A percentile compares a stretch with the other conserved stretches of the same genome.
These are phyloP conservation scores for Nomada ruficornis DNA, from an alignment of 2,888 invertebrate species.

Conservation along the genomic window DNA sequence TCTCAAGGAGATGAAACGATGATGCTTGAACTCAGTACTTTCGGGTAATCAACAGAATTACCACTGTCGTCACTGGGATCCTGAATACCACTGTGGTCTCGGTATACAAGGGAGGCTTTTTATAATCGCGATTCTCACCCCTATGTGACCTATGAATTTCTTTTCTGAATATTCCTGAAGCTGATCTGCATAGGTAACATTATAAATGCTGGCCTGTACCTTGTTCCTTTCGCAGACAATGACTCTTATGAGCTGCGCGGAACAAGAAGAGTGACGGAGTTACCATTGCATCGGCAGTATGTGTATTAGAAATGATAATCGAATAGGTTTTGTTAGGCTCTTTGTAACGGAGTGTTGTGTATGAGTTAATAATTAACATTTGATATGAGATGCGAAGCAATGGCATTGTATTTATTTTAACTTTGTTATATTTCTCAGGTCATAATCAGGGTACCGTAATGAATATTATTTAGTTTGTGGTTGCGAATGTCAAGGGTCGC, in stretches of 20 bases:
- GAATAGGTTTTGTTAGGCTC: too few relatives aligned
- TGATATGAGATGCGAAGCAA: background rate
- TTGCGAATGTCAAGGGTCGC: conserved; percentile 48
- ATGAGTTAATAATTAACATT: too few relatives aligned
- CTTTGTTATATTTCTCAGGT: background rate
- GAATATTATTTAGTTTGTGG: conserved; percentile 68
- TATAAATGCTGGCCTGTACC: background rate
- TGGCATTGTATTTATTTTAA: conserved; percentile 22
- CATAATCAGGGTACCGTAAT: conserved; percentile 33
- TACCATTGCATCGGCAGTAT: too few relatives aligned
- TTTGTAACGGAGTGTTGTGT: too few relatives aligned
- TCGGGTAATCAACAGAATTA: background rate
- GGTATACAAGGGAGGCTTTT: conserved; percentile 27
- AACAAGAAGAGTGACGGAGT: background rate
- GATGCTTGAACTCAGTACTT: background rate
- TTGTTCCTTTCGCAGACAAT: background rate
- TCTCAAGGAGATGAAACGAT: too few relatives aligned
- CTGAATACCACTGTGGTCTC: conserved; percentile 13
- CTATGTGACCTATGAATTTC: background rate
- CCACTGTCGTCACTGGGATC: background rate
- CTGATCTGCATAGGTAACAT: conserved; percentile 17
- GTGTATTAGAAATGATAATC: too few relatives aligned
- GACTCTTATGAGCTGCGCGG: background rate
- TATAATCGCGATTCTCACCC: conserved; percentile 59
- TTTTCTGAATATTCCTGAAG: conserved; percentile 35